Conservation (phyloP, 2,113 vertebrate species). For the Oncorhynchus mykiss region DNA sequence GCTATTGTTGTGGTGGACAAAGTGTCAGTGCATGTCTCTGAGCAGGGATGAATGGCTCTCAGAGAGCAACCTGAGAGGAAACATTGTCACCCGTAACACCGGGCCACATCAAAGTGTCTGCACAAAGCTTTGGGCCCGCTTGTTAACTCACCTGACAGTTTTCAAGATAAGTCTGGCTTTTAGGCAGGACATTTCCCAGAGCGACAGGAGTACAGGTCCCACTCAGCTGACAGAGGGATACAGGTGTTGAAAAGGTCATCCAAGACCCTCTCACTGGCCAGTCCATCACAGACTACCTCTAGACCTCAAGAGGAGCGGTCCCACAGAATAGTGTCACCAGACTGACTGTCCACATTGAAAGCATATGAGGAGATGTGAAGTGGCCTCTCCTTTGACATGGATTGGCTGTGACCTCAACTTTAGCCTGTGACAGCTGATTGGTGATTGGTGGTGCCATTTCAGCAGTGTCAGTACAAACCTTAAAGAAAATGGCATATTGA, state of each 20-base stretch:
- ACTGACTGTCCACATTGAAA: conserved; percentile 64
- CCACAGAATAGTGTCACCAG: conserved; percentile 67
- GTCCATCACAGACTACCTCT: conserved; percentile 60
- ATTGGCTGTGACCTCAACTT: conserved; percentile 69
- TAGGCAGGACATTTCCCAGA: conserved; percentile 33
- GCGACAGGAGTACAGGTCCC: conserved; percentile 63
- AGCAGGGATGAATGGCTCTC: conserved; percentile 52
- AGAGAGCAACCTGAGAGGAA: conserved; percentile 45
- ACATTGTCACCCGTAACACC: conserved; percentile 61
- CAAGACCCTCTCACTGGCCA: conserved; percentile 58
- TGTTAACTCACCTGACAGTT: conserved; percentile 72
- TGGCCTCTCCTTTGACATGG: conserved; percentile 70
- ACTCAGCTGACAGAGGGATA: conserved; percentile 69
- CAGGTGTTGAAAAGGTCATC: conserved; percentile 54
- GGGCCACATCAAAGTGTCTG: conserved; percentile 67
- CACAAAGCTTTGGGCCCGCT: conserved; percentile 50
- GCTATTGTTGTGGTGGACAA: conserved; percentile 37
- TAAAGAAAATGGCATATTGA: conserved; percentile 51
- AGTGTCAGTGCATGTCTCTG: conserved; percentile 45
- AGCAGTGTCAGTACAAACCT: conserved; percentile 60
- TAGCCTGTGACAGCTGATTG: conserved; percentile 71
- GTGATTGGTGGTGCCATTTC: conserved; percentile 73
- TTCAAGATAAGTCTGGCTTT: conserved; percentile 64
- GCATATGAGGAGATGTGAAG: conserved; percentile 56
- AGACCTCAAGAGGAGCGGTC: conserved; percentile 53